phyloP scores from a whole-genome alignment of 2,797 vertebrate genomes.

The Rhinoraja longicauda region DNA sequence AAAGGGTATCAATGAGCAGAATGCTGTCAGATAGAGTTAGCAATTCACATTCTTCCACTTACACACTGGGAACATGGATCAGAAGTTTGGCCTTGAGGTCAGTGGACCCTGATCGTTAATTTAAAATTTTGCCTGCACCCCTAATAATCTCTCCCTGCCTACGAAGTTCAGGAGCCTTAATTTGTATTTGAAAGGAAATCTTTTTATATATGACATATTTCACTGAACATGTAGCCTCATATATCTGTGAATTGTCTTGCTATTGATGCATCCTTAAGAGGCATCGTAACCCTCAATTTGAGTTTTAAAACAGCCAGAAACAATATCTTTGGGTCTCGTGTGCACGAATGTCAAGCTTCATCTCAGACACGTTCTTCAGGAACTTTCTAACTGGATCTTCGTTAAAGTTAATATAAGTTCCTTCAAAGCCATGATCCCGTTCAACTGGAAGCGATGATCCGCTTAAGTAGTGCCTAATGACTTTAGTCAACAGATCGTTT shows the following conservation, averaged over 20 bases:
- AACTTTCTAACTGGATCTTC: constrained; percentile 14
- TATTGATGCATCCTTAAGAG: not conserved
- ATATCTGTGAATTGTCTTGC: not conserved
- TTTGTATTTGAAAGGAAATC: not conserved
- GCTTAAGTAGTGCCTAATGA: not conserved
- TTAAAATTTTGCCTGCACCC: not conserved
- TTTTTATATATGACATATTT: not conserved
- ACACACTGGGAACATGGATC: not conserved
- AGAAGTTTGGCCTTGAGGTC: not conserved
- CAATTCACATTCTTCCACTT: not conserved
- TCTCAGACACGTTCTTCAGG: not conserved
- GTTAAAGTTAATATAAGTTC: not conserved
- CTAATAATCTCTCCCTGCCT: not conserved
- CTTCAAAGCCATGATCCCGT: constrained; percentile 3
- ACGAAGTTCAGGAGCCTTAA: not conserved
- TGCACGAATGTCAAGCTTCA: constrained; percentile 6
- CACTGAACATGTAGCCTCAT: not conserved
- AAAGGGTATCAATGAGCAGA: not conserved
- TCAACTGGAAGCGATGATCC: constrained; percentile 19
- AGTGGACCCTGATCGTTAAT: not conserved
- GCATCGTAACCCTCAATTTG: not conserved
- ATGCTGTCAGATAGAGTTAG: not conserved
- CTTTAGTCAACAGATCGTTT: not conserved
- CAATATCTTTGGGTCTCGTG: no score
- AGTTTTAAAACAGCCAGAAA: not conserved